Evolutionary conservation across 2,888 invertebrate genomes (phyloP), one percentile per base, ranked within the genome.

Genomic region (Craniophora ligustri): DNA sequence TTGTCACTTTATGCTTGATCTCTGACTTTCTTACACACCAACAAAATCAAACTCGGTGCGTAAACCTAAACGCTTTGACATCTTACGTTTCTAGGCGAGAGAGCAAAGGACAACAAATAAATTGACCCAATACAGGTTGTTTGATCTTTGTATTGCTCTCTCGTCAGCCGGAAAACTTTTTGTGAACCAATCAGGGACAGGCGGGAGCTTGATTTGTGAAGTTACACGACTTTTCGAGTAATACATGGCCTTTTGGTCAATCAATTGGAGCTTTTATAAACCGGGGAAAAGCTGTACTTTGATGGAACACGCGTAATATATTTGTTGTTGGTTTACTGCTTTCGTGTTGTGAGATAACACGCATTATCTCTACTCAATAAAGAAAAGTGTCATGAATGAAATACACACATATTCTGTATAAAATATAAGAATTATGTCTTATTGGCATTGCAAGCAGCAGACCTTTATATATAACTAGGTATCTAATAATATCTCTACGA

Each of bases 91-190:
- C 44, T 46, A 21, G 23, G 13, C 36, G 31, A 61, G 21, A 44
- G 50, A 56, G 39, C 51, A 58, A 63, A 60, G 32, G 49, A 49
- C 35, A 40, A 54, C 32, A 56, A 61, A 26, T 56, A 72, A 57
- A 65, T 62, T 55, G 56, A 65, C 49, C 45, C 49, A 49, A 68
- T 49, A 64, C 38, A 50, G 16, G 39, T 55, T 45, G 56, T 71
- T 71, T 72, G 72, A 72, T 61, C 56, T 67, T 32, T 34, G 30
- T 39, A 34, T 48, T 51, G 54, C 41, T 30, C 10, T 45, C 38
- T 35, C 35, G 15, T 41, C 35, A 44, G 26, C 41, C 13, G 40
- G 18, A 54, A 72, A 60, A 58, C 40, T 47, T 49, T 44, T 62
- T 51, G 23, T 39, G 11, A 50, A 39, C 18, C 44, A 58, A 56